Evolutionary conservation across 2,888 invertebrate genomes (phyloP), one percentile per base, ranked within the genome.

Genomic region (Drosophila pegasa): DNA sequence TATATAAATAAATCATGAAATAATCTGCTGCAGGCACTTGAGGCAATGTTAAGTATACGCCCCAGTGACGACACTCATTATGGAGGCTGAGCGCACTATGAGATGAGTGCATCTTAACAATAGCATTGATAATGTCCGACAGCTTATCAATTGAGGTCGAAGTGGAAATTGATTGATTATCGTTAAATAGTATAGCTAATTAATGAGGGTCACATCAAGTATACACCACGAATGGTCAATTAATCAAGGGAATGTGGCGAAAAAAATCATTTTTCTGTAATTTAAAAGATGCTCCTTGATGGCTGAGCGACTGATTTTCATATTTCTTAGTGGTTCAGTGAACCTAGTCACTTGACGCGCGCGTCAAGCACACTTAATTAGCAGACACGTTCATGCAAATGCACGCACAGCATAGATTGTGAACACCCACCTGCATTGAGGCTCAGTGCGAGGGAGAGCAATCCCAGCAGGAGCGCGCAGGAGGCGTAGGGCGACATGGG

Each of bases 391-490:
- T 57, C 22, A 80, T 68, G 77, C 54, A 65, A 40, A 20, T 50
- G 48, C 78, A 74, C 65, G 78, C 61, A 66, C 55, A 54, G 78
- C 61, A 66, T 51, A 54, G 62, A 41, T 65, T 47, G n/a, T 55
- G 43, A 16, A 8, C 52, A 90, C 89, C 56, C 75, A 89, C 89
- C 89, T 90, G 90, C 57, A 75, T 74, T 88, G 16, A 87, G 71
- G 65, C 78, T 75, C 71, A 87, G 41, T 20, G 80, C 68, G 38
- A 87, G 67, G 65, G 78, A 63, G 52, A 88, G 55, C 38, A 88
- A 47, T 33, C 57, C 75, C 72, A 78, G 62, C 56, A 81, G 45
- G 20, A 81, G 69, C 47, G 54, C 45, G 51, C 85, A 75, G 85
- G 75, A 76, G 48, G 59, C 75, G 33, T 58, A 72, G 69, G 80